These are phyloP conservation scores for Drosophila tristis DNA, from an alignment of 1,140 invertebrate species.

Conservation along the genomic window DNA sequence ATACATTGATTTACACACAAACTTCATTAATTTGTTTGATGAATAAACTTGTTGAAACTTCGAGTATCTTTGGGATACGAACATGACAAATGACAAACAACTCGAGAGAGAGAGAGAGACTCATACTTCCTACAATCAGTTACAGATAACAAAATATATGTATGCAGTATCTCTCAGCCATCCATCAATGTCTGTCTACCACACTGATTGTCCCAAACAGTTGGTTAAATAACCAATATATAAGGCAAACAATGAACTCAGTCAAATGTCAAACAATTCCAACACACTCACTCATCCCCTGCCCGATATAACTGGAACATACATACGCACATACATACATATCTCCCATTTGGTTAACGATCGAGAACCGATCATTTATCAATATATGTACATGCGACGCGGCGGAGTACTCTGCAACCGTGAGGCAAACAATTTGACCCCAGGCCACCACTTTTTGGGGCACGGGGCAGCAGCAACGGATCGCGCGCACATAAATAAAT, in stretches of 20 bases:
- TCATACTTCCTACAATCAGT: constrained; percentile 20
- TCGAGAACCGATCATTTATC: constrained; percentile 70
- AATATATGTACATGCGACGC: constrained; percentile 37
- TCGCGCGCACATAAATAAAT: constrained; percentile 56
- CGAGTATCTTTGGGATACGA: no score
- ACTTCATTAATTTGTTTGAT: background rate
- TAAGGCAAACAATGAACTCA: constrained; percentile 36
- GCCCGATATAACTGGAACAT: background rate
- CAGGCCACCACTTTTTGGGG: constrained; percentile 54
- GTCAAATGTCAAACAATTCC: constrained; percentile 54
- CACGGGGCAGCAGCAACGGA: constrained; percentile 22
- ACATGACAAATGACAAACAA: no score
- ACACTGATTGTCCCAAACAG: constrained; percentile 42
- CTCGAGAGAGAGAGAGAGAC: no score
- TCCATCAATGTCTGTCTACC: constrained; percentile 47
- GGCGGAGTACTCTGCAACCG: background rate
- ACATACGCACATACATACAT: background rate
- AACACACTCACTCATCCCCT: background rate
- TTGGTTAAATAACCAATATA: constrained; percentile 29
- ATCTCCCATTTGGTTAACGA: constrained; percentile 30
- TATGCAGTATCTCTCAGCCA: constrained; percentile 7
- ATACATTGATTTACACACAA: no score
- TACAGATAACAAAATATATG: constrained; percentile 26
- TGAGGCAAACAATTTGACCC: constrained; percentile 44
- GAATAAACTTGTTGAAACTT: background rate